These are phyloP conservation scores for Bovichtus diacanthus DNA, from an alignment of 2,797 vertebrate species.

Conservation along the genomic window DNA sequence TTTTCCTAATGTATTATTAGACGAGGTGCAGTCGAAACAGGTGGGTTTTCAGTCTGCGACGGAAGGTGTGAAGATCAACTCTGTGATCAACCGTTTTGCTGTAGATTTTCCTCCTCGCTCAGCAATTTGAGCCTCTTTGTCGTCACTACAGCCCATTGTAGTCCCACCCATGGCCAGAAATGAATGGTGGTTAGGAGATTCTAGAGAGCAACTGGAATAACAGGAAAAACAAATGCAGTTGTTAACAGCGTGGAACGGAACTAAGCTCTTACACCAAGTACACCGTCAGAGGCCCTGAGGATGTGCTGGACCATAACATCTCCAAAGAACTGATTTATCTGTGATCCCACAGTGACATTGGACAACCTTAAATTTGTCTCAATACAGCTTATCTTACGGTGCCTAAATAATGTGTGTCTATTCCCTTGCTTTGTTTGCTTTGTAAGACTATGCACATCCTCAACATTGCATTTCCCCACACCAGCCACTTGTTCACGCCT, in stretches of 20 bases:
- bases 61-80: no score
- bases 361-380: background rate
- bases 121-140: conserved; percentile 38
- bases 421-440: conserved; percentile 9
- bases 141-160: conserved; percentile 37
- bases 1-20: no score
- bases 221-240: conserved; percentile 31
- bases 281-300: background rate
- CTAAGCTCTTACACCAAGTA: conserved; percentile 4
- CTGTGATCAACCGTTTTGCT: conserved; percentile 16
- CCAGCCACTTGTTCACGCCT: background rate
- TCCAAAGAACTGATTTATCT: conserved; percentile 1
- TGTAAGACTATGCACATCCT: background rate
- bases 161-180: conserved; percentile 44
- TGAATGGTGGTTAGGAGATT: conserved; percentile 21
- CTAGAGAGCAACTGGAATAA: conserved; percentile 30
- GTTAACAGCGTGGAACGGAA: conserved; percentile 9
- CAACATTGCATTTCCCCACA: background rate
- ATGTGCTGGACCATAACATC: background rate
- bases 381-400: background rate
- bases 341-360: background rate
- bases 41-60: no score
- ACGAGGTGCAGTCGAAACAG: no score
- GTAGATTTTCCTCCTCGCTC: conserved; percentile 38
- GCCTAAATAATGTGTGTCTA: background rate